Evolutionary conservation across 2,888 invertebrate genomes (phyloP).

Genomic region (Ischnura elegans): DNA sequence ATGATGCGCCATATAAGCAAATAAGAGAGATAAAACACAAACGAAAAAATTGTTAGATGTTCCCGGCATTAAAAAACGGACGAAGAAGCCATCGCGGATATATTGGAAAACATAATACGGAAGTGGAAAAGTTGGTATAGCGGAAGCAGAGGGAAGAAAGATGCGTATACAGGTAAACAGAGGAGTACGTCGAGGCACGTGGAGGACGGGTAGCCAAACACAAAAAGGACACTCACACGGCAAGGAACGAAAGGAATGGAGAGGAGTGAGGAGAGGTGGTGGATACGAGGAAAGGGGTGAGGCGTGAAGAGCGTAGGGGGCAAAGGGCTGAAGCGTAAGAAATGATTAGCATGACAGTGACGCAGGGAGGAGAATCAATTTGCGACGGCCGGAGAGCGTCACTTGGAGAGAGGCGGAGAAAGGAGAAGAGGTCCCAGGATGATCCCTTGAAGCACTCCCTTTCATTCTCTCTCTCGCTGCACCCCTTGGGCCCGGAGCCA

Average conservation of each 20-base stretch:
- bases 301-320: background rate
- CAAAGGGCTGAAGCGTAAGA: background rate
- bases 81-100: background rate
- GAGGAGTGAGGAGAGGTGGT: background rate
- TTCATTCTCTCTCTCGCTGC: background rate
- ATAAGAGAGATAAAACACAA: no score
- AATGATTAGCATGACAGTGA: slow-evolving; percentile 52
- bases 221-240: background rate
- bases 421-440: background rate
- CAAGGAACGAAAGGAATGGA: no score
- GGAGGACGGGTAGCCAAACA: background rate
- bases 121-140: background rate
- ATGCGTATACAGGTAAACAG: background rate
- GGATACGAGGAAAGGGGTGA: background rate
- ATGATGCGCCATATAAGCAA: no score
- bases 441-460: background rate
- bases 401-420: background rate
- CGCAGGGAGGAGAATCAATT: slow-evolving; percentile 51
- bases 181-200: background rate
- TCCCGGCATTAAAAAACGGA: background rate
- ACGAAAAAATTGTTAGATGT: no score
- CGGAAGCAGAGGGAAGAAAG: background rate
- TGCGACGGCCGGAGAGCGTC: slow-evolving; percentile 33
- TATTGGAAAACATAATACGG: background rate
- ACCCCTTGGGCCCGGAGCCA: background rate